Base-by-base conservation (phyloP, 2,113 vertebrate species). In the Donacobius atricapilla region DNA sequence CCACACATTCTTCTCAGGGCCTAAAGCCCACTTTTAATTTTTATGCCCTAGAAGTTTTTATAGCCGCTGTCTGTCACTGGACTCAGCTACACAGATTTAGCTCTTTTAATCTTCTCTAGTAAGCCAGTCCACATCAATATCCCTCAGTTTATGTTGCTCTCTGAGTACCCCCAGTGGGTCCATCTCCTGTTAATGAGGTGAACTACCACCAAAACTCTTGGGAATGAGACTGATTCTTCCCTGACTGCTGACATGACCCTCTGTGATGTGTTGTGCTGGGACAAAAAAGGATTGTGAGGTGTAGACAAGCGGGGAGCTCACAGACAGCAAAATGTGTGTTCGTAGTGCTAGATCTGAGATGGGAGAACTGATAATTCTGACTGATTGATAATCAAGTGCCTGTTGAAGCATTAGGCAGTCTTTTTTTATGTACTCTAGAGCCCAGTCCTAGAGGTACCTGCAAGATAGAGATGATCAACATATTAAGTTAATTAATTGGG, bases 191-290 rank as follows among this genome's bases (percentile, higher is more conserved):
- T 83, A 65, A 73, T 24, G 80, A 86, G 63, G 31, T 53, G 40
- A 89, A 22, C 53, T 23, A 21, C 9, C 35, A 18, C 33, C 39
- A 64, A 27, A 33, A n/a, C 51, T 63, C 58, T n/a, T n/a, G 33
- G 57, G 40, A 60, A 50, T 30, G 33, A 73, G 30, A 2, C 11
- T 50, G 42, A 51, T 80, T 37, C 80, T 20, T 73, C 27, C 18
- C 45, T 33, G 53, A 31, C 14, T 70, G 45, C 30, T 24, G 63
- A 31, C 15, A 3, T 7, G 48, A 86, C 57, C n/a, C 45, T 83
- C 65, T 0, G 0, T 72, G 63, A 10, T n/a, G 9, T 15, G 24
- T 47, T 35, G 16, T 33, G 20, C 15, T 63, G 77, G 63, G 28
- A 37, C 15, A 57, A n/a, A 39, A 82, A 57, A 25, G 30, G 17